Evolutionary conservation across 2,888 invertebrate genomes (phyloP), one percentile per base, ranked within the genome.

Genomic region (Plagodis pulveraria): DNA sequence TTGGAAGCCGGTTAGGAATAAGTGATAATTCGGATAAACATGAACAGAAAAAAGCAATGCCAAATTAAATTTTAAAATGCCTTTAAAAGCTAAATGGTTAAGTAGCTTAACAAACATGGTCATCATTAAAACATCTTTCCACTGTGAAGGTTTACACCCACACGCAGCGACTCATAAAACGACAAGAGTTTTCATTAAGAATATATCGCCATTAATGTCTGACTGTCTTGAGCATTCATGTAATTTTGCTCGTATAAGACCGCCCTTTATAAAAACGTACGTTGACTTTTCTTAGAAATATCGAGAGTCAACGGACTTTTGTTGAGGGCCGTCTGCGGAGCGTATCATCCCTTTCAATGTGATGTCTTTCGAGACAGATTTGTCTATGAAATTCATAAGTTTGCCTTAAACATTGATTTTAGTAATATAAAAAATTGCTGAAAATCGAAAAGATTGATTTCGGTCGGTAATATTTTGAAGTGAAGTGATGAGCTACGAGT

Each of bases 261-360:
- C 53, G 50, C 35, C 50, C 50, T 59, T 59, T 54, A 34, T 54
- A 43, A 55, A 58, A 55, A 55, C 42, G 47, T 34, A 6, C 54
- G 43, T 54, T 50, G 59, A 46, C 43, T 51, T 33, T 45, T 44
- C 22, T 22, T 22, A 35, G 36, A 34, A 10, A 12, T 11, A 8
- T 12, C 4, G 22, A 22, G 35, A 54, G 54, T 51, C 50, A 55
- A 47, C 40, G 50, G 9, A 54, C 50, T 55, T 36, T 49, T 12
- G 43, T 32, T 47, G 44, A 38, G n/a, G 11, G 12, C 6, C 49
- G 50, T 56, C 50, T 56, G 46, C 12, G 6, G 36, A 36, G 36
- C 47, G 47, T 47, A 40, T 1, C 38, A 5, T 9, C 38, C 38
- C 22, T 41, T 45, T 52, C 11, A 38, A 33, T 22, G n/a, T 50